These are phyloP conservation scores for Leptinotarsa defecta DNA, from an alignment of 1,140 invertebrate species.

Conservation along the genomic window DNA sequence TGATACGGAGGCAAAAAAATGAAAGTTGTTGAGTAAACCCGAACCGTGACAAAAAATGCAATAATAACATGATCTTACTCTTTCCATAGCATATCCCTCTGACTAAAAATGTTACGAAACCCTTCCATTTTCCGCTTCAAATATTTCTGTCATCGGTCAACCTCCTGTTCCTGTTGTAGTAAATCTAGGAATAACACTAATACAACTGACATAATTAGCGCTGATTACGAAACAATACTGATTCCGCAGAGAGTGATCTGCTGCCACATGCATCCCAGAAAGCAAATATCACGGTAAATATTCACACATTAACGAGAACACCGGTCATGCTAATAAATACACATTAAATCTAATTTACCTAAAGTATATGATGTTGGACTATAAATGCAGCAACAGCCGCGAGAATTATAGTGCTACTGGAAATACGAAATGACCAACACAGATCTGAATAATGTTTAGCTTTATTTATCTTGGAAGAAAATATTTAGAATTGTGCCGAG, in stretches of 20 bases:
- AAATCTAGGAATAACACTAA: neutral
- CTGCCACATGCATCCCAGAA: neutral
- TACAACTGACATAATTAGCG: neutral
- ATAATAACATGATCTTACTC: too few relatives aligned
- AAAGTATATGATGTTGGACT: conserved; percentile 1
- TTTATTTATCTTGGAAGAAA: neutral
- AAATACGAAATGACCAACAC: neutral
- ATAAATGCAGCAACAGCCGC: neutral
- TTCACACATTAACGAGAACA: conserved; percentile 6
- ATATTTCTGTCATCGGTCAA: neutral
- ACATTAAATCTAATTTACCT: conserved; percentile 6
- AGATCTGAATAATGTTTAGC: neutral
- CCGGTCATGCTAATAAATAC: conserved; percentile 8
- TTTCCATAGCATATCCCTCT: too few relatives aligned
- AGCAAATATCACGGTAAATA: conserved; percentile 6
- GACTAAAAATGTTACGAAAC: too few relatives aligned
- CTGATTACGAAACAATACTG: neutral
- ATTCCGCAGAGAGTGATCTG: neutral
- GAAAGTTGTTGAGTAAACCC: too few relatives aligned
- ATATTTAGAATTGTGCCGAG: neutral
- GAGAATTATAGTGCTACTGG: neutral
- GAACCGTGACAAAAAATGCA: too few relatives aligned
- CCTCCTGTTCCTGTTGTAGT: neutral
- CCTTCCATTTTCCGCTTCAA: too few relatives aligned
- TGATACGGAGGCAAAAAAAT: too few relatives aligned